Evolutionary conservation across 2,113 vertebrate genomes (phyloP), one percentile per base, ranked within the genome.

Genomic region (Haliaeetus leucogaster): DNA sequence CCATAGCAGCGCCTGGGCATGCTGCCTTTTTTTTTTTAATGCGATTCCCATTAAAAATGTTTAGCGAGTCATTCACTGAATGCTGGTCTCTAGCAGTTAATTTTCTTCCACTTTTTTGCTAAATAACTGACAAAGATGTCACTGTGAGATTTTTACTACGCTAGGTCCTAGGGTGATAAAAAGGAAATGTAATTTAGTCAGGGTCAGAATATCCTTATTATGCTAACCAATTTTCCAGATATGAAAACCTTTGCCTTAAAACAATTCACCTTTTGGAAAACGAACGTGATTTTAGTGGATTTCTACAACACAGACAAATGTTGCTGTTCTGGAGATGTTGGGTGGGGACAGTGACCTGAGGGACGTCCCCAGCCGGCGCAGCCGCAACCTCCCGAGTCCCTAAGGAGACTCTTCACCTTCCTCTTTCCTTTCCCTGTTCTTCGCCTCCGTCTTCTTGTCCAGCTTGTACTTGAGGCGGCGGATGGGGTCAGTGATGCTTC

Each of bases 391-490:
- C 34, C 7, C 1, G 29, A 45, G 38, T 19, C 10, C 36, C 59
- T 72, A 82, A 22, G 65, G 40, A 4, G 58, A 29, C 12, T 77
- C 52, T 7, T 27, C 86, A 0, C 32, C 92, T 10, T 78, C 94
- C 11, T 93, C 86, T 34, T 50, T 42, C 34, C 36, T 7, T 9
- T 22, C 86, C 40, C 65, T 61, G 36, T 22, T 43, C 47, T 50
- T 62, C 38, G 12, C 90, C 94, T 67, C 50, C 11, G 61, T 84
- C 23, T 82, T 94, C 32, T 95, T 97, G 16, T 98, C 98, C 93
- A 99, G 92, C 67, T 98, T 99, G 98, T 99, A 99, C 96, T 99
- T 99, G 86, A 98, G 86, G 55, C 98, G 97, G 16, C 99, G 98
- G 80, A 99, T 45, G 6, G 98, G 98, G 68, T 99, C 98, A 0